These are phyloP conservation scores for Charina bottae DNA, from an alignment of 2,113 vertebrate species.

Conservation along the genomic window DNA sequence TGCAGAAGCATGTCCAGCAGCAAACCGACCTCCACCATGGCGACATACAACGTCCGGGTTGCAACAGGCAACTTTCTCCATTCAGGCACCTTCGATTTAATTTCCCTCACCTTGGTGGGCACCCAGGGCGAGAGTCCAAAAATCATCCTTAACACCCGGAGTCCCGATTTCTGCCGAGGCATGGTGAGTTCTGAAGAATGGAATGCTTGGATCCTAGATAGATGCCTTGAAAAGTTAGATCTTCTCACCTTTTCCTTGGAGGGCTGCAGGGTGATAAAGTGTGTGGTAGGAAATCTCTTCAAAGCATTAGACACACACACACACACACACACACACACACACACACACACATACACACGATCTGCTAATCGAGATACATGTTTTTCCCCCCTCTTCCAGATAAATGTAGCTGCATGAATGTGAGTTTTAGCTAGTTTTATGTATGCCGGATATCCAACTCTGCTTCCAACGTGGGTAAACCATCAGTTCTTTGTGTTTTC, in stretches of 20 bases:
- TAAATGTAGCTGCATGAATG: not conserved
- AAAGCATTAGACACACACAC: too few relatives aligned
- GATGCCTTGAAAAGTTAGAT: not conserved
- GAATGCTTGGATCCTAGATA: not conserved
- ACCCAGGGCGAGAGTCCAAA: not conserved
- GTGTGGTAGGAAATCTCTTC: too few relatives aligned
- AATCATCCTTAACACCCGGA: not conserved
- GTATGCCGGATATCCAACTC: too few relatives aligned
- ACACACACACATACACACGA: too few relatives aligned
- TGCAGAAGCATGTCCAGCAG: not conserved
- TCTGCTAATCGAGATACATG: too few relatives aligned
- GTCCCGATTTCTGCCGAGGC: not conserved
- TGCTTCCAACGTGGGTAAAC: too few relatives aligned
- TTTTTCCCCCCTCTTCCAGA: too few relatives aligned
- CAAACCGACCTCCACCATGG: not conserved
- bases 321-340: too few relatives aligned
- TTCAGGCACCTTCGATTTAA: not conserved
- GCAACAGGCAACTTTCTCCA: not conserved
- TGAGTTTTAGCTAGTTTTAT: not conserved
- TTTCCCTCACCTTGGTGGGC: conserved; percentile 6
- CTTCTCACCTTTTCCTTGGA: not conserved
- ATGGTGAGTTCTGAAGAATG: not conserved
- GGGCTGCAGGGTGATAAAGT: not conserved
- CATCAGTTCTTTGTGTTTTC: too few relatives aligned
- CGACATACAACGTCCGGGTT: not conserved